Percentiles rank a stretch among this genome's conserved stretches.
Evolutionary conservation across 2,797 vertebrate genomes (phyloP).

Genomic region (Rhinophrynus dorsalis): DNA sequence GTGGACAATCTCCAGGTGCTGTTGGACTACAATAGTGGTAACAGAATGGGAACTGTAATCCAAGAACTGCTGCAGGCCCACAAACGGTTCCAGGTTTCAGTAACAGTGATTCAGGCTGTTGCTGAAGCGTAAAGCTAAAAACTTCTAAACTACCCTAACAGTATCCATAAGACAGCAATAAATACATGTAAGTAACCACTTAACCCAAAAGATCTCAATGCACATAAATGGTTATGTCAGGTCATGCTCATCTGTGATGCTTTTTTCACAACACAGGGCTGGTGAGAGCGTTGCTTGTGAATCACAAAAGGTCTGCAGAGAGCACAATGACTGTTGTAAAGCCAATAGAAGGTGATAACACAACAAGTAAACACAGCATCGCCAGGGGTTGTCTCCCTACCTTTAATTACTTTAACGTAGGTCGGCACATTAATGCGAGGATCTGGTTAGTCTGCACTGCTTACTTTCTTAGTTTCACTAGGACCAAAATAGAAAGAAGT

Average conservation of each 20-base stretch:
- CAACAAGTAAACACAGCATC: not conserved
- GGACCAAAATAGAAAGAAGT: conserved; percentile 56
- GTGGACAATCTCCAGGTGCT: too few relatives aligned
- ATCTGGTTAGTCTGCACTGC: conserved; percentile 20
- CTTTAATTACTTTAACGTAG: conserved; percentile 22
- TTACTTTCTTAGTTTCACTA: conserved; percentile 57
- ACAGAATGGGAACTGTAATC: too few relatives aligned
- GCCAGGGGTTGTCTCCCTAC: conserved; percentile 26
- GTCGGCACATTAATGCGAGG: conserved; percentile 5
- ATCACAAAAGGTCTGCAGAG: not conserved
- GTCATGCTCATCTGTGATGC: not conserved
- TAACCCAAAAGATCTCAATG: too few relatives aligned
- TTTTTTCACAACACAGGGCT: not conserved
- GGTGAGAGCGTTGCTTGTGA: too few relatives aligned
- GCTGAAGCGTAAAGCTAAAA: too few relatives aligned
- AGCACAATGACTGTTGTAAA: not conserved
- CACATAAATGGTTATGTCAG: not conserved
- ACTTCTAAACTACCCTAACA: too few relatives aligned
- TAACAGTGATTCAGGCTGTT: too few relatives aligned
- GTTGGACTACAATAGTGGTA: too few relatives aligned
- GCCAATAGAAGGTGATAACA: not conserved
- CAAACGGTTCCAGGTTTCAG: too few relatives aligned
- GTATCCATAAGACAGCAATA: too few relatives aligned
- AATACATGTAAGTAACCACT: too few relatives aligned
- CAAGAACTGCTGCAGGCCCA: too few relatives aligned